Evolutionary conservation across 1,140 invertebrate genomes (phyloP).

Genomic region (Ptiloglossa arizonensis): DNA sequence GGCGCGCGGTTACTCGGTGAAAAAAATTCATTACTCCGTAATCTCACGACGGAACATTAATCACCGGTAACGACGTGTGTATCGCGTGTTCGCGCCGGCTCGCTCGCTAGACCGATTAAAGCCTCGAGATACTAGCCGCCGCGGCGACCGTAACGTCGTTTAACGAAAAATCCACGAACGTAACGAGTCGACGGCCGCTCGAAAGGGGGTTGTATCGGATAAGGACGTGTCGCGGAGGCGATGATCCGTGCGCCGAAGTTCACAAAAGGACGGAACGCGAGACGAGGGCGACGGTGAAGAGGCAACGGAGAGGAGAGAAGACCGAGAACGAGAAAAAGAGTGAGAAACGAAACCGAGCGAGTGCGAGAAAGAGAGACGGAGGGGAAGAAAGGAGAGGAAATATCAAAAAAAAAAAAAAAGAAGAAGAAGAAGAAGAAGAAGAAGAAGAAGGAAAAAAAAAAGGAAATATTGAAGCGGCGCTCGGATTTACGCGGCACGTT

Average conservation of each 20-base stretch:
- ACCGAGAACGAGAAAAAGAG: too few species aligned
- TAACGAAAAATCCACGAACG: constrained; percentile 15
- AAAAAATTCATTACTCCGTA: not conserved
- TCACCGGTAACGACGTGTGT: not conserved
- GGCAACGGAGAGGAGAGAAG: not conserved
- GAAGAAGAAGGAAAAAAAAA: not conserved
- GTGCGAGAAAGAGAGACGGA: too few species aligned
- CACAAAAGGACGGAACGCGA: constrained; percentile 42
- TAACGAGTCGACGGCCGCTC: not conserved
- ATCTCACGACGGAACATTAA: not conserved
- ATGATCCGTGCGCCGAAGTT: constrained; percentile 58
- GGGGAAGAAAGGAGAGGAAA: too few species aligned
- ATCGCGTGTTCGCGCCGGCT: not conserved
- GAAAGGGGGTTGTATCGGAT: constrained; percentile 26
- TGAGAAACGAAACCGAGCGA: too few species aligned
- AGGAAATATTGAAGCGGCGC: constrained; percentile 59
- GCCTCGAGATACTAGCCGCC: not conserved
- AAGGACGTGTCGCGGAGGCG: constrained; percentile 58
- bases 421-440: too few species aligned
- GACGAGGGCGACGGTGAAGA: not conserved
- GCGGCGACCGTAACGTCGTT: not conserved
- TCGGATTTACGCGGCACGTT: constrained; percentile 73
- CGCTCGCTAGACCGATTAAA: not conserved
- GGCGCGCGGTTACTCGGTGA: too few species aligned
- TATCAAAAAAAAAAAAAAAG: too few species aligned